These are phyloP conservation scores for Prochilodus magdalenae DNA, from an alignment of 2,113 vertebrate genomes.

Conservation along the genomic window DNA sequence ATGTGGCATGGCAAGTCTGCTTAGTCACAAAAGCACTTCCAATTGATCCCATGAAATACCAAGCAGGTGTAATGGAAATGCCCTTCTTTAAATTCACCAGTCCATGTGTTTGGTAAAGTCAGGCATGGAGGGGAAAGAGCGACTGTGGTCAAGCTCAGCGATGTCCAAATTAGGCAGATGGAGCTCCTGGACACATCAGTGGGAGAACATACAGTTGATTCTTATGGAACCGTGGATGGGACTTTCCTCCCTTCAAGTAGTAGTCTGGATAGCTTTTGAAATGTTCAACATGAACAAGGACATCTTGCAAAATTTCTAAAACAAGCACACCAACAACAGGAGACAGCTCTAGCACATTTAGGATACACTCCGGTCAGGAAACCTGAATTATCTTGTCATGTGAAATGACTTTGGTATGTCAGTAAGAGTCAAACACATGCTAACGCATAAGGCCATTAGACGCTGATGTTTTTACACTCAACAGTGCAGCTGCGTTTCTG, in stretches of 20 bases:
- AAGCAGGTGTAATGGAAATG: constrained; percentile 19
- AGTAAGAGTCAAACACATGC: constrained; percentile 4
- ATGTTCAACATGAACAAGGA: constrained; percentile 16
- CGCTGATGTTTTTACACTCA: not conserved
- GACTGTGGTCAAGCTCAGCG: not conserved
- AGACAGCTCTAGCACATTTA: constrained; percentile 1
- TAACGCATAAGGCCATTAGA: constrained; percentile 1
- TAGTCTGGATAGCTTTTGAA: constrained; percentile 19
- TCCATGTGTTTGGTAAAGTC: not conserved
- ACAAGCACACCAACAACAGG: constrained; percentile 15
- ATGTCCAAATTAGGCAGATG: not conserved
- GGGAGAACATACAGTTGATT: not conserved
- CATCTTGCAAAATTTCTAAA: not conserved
- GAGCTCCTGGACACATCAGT: not conserved
- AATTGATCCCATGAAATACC: constrained; percentile 47
- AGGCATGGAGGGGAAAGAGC: not conserved
- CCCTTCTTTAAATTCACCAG: not conserved
- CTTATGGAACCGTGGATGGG: constrained; percentile 1
- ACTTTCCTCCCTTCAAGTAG: constrained; percentile 34
- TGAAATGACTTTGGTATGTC: constrained; percentile 40
- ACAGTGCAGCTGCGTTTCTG: not conserved
- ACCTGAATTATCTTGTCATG: constrained; percentile 17
- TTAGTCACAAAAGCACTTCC: not conserved
- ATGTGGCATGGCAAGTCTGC: not conserved
- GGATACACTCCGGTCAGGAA: not conserved